Percentiles rank a stretch among this genome's conserved stretches.
phyloP scores from a whole-genome alignment of 2,888 invertebrate species.

The Osmoderma eremita region DNA sequence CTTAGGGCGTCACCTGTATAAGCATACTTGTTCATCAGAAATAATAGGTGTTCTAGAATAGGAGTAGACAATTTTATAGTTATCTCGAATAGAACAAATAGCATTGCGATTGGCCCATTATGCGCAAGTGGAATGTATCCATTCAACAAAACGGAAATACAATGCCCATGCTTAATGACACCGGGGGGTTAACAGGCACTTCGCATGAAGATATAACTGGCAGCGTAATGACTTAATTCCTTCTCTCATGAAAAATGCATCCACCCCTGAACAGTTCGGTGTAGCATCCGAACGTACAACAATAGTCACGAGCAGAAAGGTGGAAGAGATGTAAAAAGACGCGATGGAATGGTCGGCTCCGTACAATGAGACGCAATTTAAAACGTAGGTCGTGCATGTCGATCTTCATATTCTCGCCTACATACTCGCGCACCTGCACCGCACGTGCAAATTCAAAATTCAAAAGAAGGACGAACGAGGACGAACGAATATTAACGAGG shows the following conservation, averaged over 20 bases:
- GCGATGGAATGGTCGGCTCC: conserved; percentile 11
- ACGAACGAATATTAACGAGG: not conserved
- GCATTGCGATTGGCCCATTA: no score
- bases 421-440: not conserved
- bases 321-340: conserved; percentile 13
- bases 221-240: conserved; percentile 25
- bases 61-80: no score
- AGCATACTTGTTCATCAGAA: no score
- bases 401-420: conserved; percentile 22
- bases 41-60: no score
- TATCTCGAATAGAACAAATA: no score
- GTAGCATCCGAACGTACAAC: conserved; percentile 10
- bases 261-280: conserved; percentile 5
- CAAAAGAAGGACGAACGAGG: not conserved
- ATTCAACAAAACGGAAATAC: not conserved
- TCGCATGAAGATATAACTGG: not conserved
- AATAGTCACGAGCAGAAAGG: not conserved
- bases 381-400: conserved; percentile 40
- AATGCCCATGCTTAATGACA: conserved; percentile 12
- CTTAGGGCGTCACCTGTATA: no score
- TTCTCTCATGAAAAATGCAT: conserved; percentile 26
- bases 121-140: no score
- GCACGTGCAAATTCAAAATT: conserved; percentile 12
- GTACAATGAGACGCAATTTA: conserved; percentile 37
- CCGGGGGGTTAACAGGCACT: not conserved